These are phyloP conservation scores for Drosophila repleta DNA, from an alignment of 1,140 invertebrate species.

Conservation along the genomic window DNA sequence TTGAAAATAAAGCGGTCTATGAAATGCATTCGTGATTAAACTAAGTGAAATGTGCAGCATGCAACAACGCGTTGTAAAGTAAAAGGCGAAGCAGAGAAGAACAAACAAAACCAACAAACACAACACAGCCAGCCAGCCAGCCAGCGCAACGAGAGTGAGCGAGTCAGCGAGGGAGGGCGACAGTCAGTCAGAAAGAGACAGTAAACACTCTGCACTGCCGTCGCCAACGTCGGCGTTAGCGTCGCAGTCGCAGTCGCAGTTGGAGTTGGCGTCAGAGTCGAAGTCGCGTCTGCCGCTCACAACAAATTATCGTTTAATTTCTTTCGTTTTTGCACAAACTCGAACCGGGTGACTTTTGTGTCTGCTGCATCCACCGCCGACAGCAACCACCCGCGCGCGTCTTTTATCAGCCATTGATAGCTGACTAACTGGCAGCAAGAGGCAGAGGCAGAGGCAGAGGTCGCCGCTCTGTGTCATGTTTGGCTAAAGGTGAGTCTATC, in stretches of 20 bases:
- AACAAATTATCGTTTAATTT: slow-evolving; percentile 80
- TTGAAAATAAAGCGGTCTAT: slow-evolving; percentile 35
- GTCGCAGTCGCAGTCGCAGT: slow-evolving; percentile 18
- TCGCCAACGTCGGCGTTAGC: slow-evolving; percentile 17
- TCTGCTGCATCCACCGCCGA: slow-evolving; percentile 24
- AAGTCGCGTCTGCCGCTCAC: slow-evolving; percentile 41
- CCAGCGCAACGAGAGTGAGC: slow-evolving; percentile 33
- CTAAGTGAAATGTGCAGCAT: slow-evolving; percentile 70
- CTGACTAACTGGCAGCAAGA: background rate
- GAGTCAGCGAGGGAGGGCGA: slow-evolving; percentile 18
- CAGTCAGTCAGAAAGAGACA: slow-evolving; percentile 24
- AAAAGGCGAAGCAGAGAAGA: slow-evolving; percentile 49
- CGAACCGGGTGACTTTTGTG: slow-evolving; percentile 62
- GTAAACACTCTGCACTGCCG: slow-evolving; percentile 32
- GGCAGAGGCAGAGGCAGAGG: too few species aligned
- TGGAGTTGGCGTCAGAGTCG: slow-evolving; percentile 11
- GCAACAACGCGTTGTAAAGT: slow-evolving; percentile 58
- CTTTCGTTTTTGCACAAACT: slow-evolving; percentile 67
- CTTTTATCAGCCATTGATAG: slow-evolving; percentile 55
- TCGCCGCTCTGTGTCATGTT: slow-evolving; percentile 45
- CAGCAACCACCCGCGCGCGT: slow-evolving; percentile 13
- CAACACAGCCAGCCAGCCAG: slow-evolving; percentile 50
- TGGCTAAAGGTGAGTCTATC: slow-evolving; percentile 59
- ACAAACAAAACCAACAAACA: slow-evolving; percentile 58
- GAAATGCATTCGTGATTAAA: slow-evolving; percentile 61